Percentiles rank a stretch among this genome's conserved stretches.
Conservation (phyloP, 2,113 vertebrate species). For the Hippocampus comes region DNA sequence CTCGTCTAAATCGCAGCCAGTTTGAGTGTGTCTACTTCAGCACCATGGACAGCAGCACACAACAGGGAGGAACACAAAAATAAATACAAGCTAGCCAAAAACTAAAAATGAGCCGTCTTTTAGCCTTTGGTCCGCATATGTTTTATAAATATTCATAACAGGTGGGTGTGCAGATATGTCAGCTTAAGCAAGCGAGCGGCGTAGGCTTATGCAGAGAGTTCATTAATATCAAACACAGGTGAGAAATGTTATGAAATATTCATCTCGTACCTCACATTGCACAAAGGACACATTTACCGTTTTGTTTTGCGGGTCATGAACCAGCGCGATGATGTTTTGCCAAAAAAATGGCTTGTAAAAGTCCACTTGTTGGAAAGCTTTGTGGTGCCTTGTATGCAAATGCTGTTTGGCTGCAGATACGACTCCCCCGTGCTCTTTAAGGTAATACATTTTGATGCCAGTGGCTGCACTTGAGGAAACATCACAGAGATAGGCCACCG, state of each 20-base stretch:
- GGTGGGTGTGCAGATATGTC: constrained; percentile 42
- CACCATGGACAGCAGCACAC: constrained; percentile 57
- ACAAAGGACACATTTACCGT: constrained; percentile 11
- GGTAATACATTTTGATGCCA: background rate
- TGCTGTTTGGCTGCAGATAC: constrained; percentile 15
- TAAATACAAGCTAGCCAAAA: constrained; percentile 23
- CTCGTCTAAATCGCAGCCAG: background rate
- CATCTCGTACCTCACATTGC: constrained; percentile 25
- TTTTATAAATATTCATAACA: constrained; percentile 59
- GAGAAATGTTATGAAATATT: constrained; percentile 52
- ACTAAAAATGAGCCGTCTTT: constrained; percentile 32
- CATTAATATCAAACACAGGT: constrained; percentile 53
- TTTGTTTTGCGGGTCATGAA: constrained; percentile 33
- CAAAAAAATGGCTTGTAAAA: constrained; percentile 7
- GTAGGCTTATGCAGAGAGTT: constrained; percentile 37
- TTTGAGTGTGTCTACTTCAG: constrained; percentile 40
- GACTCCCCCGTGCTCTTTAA: background rate
- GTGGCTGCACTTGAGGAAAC: background rate
- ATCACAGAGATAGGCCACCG: constrained; percentile 15
- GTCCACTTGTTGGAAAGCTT: constrained; percentile 16
- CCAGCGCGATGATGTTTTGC: constrained; percentile 26
- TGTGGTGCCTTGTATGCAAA: constrained; percentile 8
- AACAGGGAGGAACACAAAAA: constrained; percentile 4
- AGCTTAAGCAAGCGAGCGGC: constrained; percentile 33
- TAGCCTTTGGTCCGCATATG: constrained; percentile 39